These are phyloP conservation scores for Scolopax rusticola DNA, from an alignment of 2,797 vertebrate genomes.

Conservation along the genomic window DNA sequence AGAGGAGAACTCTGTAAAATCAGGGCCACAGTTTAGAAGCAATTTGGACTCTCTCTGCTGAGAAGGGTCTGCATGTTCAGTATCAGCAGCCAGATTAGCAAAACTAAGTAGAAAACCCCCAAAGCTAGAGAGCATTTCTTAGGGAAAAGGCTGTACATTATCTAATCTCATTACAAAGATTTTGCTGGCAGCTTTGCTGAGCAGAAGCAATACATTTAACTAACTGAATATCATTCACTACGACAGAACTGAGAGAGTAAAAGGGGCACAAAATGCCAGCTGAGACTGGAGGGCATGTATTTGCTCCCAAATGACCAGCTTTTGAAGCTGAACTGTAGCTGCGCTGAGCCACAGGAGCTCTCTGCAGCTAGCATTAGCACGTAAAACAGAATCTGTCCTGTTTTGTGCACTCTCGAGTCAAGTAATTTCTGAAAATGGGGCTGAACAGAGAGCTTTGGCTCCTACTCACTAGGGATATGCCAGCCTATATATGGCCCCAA, in stretches of 20 bases:
- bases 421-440: constrained; percentile 23
- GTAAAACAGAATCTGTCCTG: not conserved
- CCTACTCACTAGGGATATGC: not conserved
- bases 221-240: constrained; percentile 42
- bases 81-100: constrained; percentile 34
- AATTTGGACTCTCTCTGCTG: not conserved
- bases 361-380: constrained; percentile 23
- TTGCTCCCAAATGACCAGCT: constrained; percentile 39
- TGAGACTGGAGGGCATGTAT: constrained; percentile 54
- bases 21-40: not conserved
- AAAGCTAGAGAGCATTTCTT: constrained; percentile 39
- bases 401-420: not conserved
- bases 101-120: constrained; percentile 34
- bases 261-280: constrained; percentile 66
- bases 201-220: constrained; percentile 46
- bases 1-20: not conserved
- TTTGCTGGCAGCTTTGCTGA: constrained; percentile 33
- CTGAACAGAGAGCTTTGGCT: not conserved
- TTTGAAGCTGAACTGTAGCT: not conserved
- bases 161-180: constrained; percentile 57
- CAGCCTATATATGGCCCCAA: not conserved
- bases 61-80: not conserved
- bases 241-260: constrained; percentile 62
- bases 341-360: constrained; percentile 41
- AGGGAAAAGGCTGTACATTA: constrained; percentile 18